Evolutionary conservation across 2,888 invertebrate genomes (phyloP).

Genomic region (Latrodectus hesperus): DNA sequence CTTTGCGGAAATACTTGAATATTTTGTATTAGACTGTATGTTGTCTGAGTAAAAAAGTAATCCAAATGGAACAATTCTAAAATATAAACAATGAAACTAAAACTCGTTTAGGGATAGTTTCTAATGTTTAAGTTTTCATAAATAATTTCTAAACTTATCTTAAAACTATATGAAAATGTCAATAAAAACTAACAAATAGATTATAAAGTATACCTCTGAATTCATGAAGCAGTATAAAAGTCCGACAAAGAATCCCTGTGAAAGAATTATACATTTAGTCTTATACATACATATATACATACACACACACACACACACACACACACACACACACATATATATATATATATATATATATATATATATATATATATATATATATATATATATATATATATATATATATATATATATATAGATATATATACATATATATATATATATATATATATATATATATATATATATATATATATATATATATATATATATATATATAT

Average conservation of each 20-base stretch:
- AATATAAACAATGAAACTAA: too few species aligned
- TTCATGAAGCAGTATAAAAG: conserved; percentile 72
- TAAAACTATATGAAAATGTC: neutral
- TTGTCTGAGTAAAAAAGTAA: too few species aligned
- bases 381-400: conserved; percentile 1
- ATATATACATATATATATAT: neutral
- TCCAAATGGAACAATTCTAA: too few species aligned
- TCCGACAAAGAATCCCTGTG: conserved; percentile 71
- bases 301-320: neutral
- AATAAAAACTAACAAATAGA: neutral
- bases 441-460: conserved; percentile 1
- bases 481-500: neutral
- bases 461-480: conserved; percentile 1
- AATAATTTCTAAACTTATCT: neutral
- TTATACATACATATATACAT: neutral
- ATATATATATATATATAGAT: neutral
- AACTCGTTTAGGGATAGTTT: neutral
- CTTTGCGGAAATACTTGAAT: too few species aligned
- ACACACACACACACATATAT: conserved; percentile 6
- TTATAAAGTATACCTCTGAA: conserved; percentile 66
- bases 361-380: neutral
- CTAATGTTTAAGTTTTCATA: neutral
- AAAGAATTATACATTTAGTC: neutral
- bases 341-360: neutral
- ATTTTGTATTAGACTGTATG: too few species aligned